A percentile compares a stretch with the other conserved stretches of the same genome.
These are phyloP conservation scores for Apodemia duryi DNA, from an alignment of 2,888 invertebrate species.

Conservation along the genomic window DNA sequence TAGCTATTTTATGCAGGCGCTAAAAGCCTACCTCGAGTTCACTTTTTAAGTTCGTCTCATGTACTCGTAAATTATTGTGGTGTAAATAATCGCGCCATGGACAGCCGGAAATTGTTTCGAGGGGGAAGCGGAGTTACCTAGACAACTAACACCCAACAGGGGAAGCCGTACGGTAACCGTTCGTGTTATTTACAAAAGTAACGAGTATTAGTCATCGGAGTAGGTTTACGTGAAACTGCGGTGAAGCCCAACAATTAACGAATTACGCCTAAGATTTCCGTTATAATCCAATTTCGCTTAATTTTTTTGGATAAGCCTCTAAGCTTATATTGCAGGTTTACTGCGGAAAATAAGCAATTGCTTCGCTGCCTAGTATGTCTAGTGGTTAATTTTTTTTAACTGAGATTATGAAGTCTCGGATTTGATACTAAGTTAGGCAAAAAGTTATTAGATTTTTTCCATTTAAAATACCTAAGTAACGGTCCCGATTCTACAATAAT, in stretches of 20 bases:
- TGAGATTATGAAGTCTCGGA: background rate
- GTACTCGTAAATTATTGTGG: slow-evolving; percentile 22
- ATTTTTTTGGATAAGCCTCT: slow-evolving; percentile 14
- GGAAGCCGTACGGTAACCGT: slow-evolving; percentile 51
- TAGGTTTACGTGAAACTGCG: background rate
- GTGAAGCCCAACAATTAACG: slow-evolving; percentile 11
- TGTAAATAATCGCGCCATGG: slow-evolving; percentile 34
- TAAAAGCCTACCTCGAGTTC: slow-evolving; percentile 17
- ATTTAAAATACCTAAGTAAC: background rate
- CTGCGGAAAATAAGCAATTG: background rate
- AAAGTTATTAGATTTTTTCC: no score
- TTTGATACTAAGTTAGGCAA: background rate
- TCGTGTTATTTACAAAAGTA: slow-evolving; percentile 30
- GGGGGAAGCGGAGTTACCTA: slow-evolving; percentile 53
- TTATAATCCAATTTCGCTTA: slow-evolving; percentile 18
- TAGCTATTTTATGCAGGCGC: background rate
- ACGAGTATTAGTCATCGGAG: slow-evolving; percentile 29
- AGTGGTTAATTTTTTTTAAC: background rate
- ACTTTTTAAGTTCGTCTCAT: slow-evolving; percentile 29
- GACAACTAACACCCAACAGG: slow-evolving; percentile 63
- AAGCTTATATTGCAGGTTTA: background rate
- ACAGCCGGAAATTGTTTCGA: slow-evolving; percentile 66
- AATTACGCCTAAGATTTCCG: background rate
- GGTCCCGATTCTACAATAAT: no score
- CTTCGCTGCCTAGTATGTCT: background rate